Evolutionary conservation across 2,797 vertebrate species (phyloP), one percentile per base, ranked within the genome.

Genomic region (Pseudochromis fuscus): DNA sequence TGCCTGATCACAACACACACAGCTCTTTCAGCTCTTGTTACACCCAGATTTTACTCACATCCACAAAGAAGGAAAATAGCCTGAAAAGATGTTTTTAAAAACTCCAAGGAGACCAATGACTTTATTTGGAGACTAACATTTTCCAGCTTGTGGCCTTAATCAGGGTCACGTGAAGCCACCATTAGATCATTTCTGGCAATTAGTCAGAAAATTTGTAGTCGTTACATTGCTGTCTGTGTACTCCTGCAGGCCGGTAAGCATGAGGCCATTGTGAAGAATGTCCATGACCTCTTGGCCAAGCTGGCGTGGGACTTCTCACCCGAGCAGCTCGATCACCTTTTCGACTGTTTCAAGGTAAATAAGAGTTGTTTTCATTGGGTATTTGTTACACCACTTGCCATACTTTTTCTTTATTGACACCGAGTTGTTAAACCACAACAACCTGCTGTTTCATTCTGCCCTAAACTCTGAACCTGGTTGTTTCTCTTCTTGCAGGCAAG

Each of bases 221-320:
- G 51, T 55, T 23, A 8, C 15, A 7, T 40, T 68, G 8, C 77
- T 80, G 21, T 64, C 7, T 62, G 10, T 65, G n/a, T 65, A 2
- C 62, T 7, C 74, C 13, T 84, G 40, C 76, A 99, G 98, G 98
- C 98, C 78, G 98, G 98, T 74, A 99, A 99, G 82, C 98, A 99
- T 65, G 98, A 99, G 94, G 98, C 98, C 65, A 99, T 99, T 92
- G 98, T 99, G 77, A 99, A 99, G 92, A 99, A 99, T 79, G 97
- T 99, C 82, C 98, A 99, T 64, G 98, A 99, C 88, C 96, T 99
- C 25, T 93, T 99, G 61, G 98, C 98, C 75, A 99, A 99, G 89
- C 92, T 99, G 88, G 98, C 98, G 0, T 99, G 98, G 98, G 98
- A 99, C 92, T 99, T 99, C 91, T 98, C 98, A 67, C 98, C 98